A percentile compares a stretch with the other conserved stretches of the same genome.
Evolutionary conservation across 2,888 invertebrate species (phyloP).

Genomic region (Agriopis marginaria): DNA sequence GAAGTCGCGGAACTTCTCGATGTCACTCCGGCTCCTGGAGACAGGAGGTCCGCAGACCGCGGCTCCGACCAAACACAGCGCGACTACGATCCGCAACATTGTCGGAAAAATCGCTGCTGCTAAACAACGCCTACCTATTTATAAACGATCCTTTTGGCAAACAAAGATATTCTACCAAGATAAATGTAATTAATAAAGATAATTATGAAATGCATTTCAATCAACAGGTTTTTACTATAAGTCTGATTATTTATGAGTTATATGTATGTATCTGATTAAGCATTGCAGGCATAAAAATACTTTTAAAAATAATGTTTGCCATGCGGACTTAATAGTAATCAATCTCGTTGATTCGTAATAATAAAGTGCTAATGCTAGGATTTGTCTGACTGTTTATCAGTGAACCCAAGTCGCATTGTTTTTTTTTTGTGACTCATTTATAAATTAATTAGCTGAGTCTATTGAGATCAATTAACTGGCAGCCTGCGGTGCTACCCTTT

Average conservation of each 20-base stretch:
- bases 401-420: neutral
- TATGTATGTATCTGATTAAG: too few species aligned
- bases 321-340: neutral
- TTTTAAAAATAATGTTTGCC: neutral
- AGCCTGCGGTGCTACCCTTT: too few species aligned
- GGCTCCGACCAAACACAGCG: constrained; percentile 50
- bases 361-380: neutral
- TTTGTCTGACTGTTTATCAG: constrained; percentile 6
- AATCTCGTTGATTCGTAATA: neutral
- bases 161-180: constrained; percentile 6
- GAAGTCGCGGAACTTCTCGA: constrained; percentile 58
- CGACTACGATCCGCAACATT: constrained; percentile 51
- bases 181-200: constrained; percentile 25
- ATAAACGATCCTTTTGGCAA: constrained; percentile 13
- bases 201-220: constrained; percentile 8
- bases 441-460: too few species aligned
- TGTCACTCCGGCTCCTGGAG: constrained; percentile 54
- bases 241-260: too few species aligned
- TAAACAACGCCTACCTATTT: constrained; percentile 4
- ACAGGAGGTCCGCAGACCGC: constrained; percentile 54
- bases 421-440: neutral
- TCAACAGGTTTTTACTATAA: neutral
- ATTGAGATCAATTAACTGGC: too few species aligned
- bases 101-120: constrained; percentile 4
- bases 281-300: too few species aligned